Evolutionary conservation across 37 sponge, comb jelly and placozoan genomes (phyloP), one percentile per base, ranked within the genome.

Genomic region (Haliclona indistincta): DNA sequence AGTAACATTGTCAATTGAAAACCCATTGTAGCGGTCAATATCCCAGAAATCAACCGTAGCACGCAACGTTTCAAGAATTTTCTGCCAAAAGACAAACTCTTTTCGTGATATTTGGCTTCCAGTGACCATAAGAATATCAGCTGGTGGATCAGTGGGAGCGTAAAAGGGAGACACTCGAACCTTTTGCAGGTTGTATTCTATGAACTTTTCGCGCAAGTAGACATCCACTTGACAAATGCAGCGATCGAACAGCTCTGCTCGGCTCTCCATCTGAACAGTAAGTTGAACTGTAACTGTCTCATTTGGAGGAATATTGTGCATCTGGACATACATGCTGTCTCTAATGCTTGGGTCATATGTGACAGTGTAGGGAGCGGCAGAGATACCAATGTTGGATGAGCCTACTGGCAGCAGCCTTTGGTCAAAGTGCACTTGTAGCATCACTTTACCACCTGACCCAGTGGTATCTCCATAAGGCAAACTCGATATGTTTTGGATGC

Each of bases 81-180:
- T 53, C 75, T 90, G 85, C 91, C 91, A 90, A 35, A 90, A 81
- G 8, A 80, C 65, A 68, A 85, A 90, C 63, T 84, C 82, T n/a
- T 61, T 58, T 30, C 79, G 43, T 4, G 60, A 26, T 44, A 91
- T 77, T 28, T 22, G 6, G 22, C 68, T 25, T 42, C 70, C 63
- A 19, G 91, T 91, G 20, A 91, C 62, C 69, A 91, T 68, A 19
- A 91, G 72, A 0, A 86, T 56, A 45, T 91, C 91, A 19, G 83
- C 73, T 39, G 83, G 66, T 38, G 91, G 83, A 37, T 70, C 51
- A 3, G 45, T 49, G 28, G 83, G 82, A 10, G 38, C 42, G 53
- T 81, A 86, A 47, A 85, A 61, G 0, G 91, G 91, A 17, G 86
- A 67, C 1, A 81, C 75, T 22, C 86, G 83, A 4, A 91, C 73